Evolutionary conservation across 2,113 vertebrate species (phyloP).

Genomic region (Arvicanthis niloticus): DNA sequence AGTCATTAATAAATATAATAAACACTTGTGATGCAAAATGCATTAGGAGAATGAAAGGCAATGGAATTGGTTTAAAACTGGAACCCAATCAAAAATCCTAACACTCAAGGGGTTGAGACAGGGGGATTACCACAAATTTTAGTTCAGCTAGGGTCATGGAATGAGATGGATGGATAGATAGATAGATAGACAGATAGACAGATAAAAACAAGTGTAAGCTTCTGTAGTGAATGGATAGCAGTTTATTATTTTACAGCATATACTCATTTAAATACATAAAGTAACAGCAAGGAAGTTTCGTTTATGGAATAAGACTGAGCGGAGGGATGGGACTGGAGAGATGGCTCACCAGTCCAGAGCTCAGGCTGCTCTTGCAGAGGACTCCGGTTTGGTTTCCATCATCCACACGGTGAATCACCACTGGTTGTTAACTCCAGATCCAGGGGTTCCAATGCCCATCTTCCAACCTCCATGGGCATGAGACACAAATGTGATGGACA

Average conservation of each 20-base stretch:
- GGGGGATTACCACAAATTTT: background rate
- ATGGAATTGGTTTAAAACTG: background rate
- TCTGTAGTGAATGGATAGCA: background rate
- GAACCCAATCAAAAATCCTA: background rate
- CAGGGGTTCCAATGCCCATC: too few species aligned
- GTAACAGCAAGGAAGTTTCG: background rate
- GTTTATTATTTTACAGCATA: background rate
- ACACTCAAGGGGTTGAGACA: background rate
- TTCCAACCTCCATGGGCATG: background rate
- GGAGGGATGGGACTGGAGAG: background rate
- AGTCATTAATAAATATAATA: background rate
- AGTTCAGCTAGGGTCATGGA: too few species aligned
- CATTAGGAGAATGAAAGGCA: background rate
- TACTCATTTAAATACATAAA: background rate
- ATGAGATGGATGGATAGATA: background rate
- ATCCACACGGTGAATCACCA: background rate
- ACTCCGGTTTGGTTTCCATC: background rate
- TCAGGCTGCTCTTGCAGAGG: background rate
- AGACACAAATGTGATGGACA: background rate
- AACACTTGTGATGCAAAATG: constrained; percentile 16
- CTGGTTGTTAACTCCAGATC: background rate
- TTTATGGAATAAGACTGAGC: background rate
- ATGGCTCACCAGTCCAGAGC: background rate
- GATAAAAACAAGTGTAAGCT: background rate
- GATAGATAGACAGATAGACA: background rate